A percentile compares a stretch with the other conserved stretches of the same genome.
phyloP scores from a whole-genome alignment of 2,797 vertebrate species.

The Loriculus beryllinus region DNA sequence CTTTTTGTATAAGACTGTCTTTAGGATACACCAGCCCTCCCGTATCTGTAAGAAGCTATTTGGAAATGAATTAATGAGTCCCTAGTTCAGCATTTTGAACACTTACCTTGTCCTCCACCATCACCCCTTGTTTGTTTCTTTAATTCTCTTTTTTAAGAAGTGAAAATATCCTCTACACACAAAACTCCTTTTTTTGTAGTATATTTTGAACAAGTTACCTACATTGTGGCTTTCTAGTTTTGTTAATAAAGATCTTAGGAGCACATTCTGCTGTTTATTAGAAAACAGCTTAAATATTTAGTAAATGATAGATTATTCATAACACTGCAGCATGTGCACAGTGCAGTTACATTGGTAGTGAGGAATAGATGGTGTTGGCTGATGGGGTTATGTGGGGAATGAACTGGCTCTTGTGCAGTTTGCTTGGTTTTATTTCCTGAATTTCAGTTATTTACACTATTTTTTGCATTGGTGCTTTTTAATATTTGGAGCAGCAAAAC shows the following conservation, averaged over 20 bases:
- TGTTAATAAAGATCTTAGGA: not conserved
- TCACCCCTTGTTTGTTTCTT: not conserved
- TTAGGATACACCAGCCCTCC: conserved; percentile 1
- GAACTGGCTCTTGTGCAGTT: not conserved
- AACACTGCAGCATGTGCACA: not conserved
- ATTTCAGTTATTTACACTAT: not conserved
- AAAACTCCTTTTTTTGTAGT: not conserved
- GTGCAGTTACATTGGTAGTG: not conserved
- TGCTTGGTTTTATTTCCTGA: not conserved
- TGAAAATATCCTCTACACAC: not conserved
- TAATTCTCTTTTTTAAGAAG: not conserved
- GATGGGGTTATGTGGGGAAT: not conserved
- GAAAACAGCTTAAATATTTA: not conserved
- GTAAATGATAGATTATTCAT: not conserved
- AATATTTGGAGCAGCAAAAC: not conserved
- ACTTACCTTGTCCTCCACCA: not conserved
- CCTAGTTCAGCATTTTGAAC: not conserved
- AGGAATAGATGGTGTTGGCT: not conserved
- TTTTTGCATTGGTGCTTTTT: not conserved
- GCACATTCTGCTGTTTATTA: not conserved
- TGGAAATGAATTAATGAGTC: not conserved
- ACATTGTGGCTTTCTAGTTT: not conserved
- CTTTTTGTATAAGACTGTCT: conserved; percentile 35
- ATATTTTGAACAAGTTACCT: not conserved
- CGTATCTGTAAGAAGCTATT: not conserved